A percentile compares a stretch with the other conserved stretches of the same genome.
These are phyloP conservation scores for Polymixis flavicincta DNA, from an alignment of 2,888 invertebrate species.

Conservation along the genomic window DNA sequence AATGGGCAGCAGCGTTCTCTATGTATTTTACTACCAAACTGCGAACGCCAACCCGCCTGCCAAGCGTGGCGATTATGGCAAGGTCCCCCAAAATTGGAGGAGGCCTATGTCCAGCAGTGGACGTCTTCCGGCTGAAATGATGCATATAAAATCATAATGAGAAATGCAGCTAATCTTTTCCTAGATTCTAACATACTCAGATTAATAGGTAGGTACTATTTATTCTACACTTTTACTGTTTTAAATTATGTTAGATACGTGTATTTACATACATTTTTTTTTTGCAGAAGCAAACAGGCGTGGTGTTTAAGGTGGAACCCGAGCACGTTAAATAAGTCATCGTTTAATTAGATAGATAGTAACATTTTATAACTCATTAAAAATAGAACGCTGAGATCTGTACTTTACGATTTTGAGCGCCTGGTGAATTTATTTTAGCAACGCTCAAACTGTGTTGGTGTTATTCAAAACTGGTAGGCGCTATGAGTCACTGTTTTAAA, in stretches of 20 bases:
- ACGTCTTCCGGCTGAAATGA: too few relatives aligned
- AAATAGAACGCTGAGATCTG: neutral
- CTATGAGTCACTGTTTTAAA: constrained; percentile 3
- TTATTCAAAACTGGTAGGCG: constrained; percentile 28
- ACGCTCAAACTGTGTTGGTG: neutral
- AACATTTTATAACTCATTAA: neutral
- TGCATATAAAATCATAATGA: too few relatives aligned
- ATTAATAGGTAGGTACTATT: neutral
- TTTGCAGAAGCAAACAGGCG: constrained; percentile 72
- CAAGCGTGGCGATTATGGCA: too few relatives aligned
- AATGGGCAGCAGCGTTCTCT: too few relatives aligned
- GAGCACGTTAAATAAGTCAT: neutral
- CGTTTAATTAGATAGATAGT: neutral
- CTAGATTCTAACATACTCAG: neutral
- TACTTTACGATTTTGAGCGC: constrained; percentile 14
- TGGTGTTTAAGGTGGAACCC: constrained; percentile 58
- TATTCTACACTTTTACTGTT: neutral
- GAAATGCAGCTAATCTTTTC: neutral
- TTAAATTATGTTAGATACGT: neutral
- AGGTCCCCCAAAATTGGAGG: too few relatives aligned
- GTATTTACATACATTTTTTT: constrained; percentile 27
- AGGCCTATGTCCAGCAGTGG: too few relatives aligned
- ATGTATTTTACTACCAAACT: too few relatives aligned
- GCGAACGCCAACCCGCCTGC: too few relatives aligned
- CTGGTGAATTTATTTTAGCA: constrained; percentile 27